phyloP scores from a whole-genome alignment of 2,797 vertebrate species.

The Micrastur ruficollis region DNA sequence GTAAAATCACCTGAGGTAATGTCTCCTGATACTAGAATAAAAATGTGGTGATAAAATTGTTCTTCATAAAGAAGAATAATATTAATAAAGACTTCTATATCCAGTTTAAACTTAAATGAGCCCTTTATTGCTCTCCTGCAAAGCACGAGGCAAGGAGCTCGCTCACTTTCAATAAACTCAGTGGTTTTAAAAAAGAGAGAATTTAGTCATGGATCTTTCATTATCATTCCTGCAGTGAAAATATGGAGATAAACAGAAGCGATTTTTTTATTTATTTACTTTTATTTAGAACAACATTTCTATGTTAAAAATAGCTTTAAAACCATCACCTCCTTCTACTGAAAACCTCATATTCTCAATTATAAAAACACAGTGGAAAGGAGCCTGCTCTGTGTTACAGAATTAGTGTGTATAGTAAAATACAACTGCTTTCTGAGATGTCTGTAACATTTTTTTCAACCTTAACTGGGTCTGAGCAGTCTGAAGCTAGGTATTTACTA shows the following conservation, averaged over 20 bases:
- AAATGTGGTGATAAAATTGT: background rate
- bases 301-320: background rate
- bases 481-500: background rate
- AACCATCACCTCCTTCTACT: background rate
- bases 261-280: background rate
- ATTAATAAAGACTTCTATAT: slow-evolving; percentile 30
- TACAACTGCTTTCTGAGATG: background rate
- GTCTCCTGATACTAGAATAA: background rate
- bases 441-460: background rate
- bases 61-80: slow-evolving; percentile 33
- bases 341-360: background rate
- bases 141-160: background rate
- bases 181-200: background rate
- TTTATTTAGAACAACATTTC: background rate
- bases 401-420: background rate
- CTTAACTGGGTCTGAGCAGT: background rate
- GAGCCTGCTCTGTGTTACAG: background rate
- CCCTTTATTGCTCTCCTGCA: slow-evolving; percentile 2
- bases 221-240: background rate
- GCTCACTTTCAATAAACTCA: background rate
- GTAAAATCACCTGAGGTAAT: background rate
- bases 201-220: background rate
- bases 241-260: background rate
- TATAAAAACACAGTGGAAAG: background rate
- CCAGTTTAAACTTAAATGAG: slow-evolving; percentile 18